Base-by-base conservation (phyloP, 1,140 invertebrate species). In the Whitmania pigra region DNA sequence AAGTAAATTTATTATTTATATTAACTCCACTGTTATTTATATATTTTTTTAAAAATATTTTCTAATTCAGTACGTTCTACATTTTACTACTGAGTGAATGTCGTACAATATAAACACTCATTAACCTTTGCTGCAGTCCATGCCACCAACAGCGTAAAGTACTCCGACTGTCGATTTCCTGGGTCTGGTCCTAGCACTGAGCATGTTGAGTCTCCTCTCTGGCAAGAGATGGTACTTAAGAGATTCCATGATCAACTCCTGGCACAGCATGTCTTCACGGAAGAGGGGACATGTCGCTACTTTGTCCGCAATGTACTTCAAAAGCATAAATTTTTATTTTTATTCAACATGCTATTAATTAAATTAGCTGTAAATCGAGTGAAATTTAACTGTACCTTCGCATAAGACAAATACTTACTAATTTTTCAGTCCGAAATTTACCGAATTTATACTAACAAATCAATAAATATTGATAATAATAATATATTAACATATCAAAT, bases 171-270 rank as follows among this genome's bases (percentile, higher is more conserved):
- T 95, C 0, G 92, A 91, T 80, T 94, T 94, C 53, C 93, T 84
- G 0, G 93, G 92, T 75, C 88, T 88, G 3, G 91, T 94, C 76
- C 92, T 85, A 55, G 87, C 86, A 72, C 88, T 88, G 74, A 89
- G 87, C 73, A 93, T 85, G 72, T 88, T 85, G 60, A 70, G 88
- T 43, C 91, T 83, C 70, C 92, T 82, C 78, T 94, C 92, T 9
- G 92, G 92, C 71, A 94, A 80, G 20, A 94, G 82, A 81, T 94
- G 92, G 86, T 93, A 94, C 78, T 93, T 94, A 72, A 94, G 86
- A 49, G 93, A 92, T 82, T 95, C 93, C 87, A 94, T 91, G 69
- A 95, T 89, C 53, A 96, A 83, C 75, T 90, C 88, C 79, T 93
- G 90, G 78, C 90, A 92, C 73, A 86, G 86, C 20, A 84, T 80